Conservation (phyloP, 2,797 vertebrate genomes). For the Eulemur coronatus region DNA sequence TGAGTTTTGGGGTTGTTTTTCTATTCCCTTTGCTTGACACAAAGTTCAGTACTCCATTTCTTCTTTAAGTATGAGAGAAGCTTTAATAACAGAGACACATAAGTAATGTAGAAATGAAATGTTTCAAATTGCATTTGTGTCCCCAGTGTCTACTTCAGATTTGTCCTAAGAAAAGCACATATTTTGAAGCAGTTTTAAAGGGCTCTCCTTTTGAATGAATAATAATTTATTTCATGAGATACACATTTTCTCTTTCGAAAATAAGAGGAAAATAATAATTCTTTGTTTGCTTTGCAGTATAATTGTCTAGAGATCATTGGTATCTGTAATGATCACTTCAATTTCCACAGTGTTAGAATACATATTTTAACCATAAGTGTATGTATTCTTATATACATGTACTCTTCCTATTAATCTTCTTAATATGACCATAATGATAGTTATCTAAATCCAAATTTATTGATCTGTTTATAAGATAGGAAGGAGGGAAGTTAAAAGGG, state of each 20-base stretch:
- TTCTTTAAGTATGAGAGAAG: slow-evolving; percentile 26
- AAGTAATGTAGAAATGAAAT: slow-evolving; percentile 54
- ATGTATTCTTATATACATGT: neutral
- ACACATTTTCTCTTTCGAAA: slow-evolving; percentile 51
- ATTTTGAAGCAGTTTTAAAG: slow-evolving; percentile 60
- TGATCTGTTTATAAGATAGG: neutral
- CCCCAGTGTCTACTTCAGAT: slow-evolving; percentile 36
- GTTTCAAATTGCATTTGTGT: slow-evolving; percentile 58
- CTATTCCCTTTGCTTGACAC: slow-evolving; percentile 48
- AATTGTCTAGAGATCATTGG: neutral
- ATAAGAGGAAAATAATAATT: slow-evolving; percentile 37
- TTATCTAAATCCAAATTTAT: neutral
- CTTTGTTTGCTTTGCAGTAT: slow-evolving; percentile 7
- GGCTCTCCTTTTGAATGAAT: slow-evolving; percentile 11
- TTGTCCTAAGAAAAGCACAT: slow-evolving; percentile 40
- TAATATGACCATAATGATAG: neutral
- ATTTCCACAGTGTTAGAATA: neutral
- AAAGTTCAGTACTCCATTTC: slow-evolving; percentile 54
- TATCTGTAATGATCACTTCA: neutral
- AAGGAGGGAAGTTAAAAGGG: neutral
- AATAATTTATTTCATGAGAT: slow-evolving; percentile 55
- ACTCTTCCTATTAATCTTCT: neutral
- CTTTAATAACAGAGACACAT: slow-evolving; percentile 56
- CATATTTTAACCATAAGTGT: neutral
- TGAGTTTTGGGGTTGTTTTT: slow-evolving; percentile 42